phyloP scores from a whole-genome alignment of 53 echinoderm and acorn worm genomes.

The Patiria pectinifera region DNA sequence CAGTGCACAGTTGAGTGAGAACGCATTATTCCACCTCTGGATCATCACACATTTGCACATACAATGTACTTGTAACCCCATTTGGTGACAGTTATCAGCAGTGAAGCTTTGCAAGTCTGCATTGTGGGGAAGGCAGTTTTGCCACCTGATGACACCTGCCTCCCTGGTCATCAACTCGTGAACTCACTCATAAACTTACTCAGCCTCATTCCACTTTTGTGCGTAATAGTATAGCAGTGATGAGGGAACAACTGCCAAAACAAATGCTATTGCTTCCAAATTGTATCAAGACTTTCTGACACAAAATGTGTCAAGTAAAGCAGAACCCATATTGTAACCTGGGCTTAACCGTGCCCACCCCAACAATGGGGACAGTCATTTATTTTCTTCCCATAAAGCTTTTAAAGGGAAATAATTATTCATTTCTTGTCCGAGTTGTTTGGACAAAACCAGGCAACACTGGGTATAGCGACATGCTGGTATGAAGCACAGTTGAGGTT shows the following conservation, averaged over 20 bases:
- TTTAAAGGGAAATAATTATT: not conserved
- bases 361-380: slow-evolving; percentile 14
- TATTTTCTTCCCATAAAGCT: not conserved
- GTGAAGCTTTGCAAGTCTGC: no score
- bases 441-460: not conserved
- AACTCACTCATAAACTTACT: no score
- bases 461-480: no score
- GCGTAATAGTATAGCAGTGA: not conserved
- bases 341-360: not conserved
- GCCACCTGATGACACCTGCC: no score
- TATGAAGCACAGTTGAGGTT: slow-evolving; percentile 1
- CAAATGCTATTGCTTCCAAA: slow-evolving; percentile 6
- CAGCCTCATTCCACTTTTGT: not conserved
- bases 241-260: slow-evolving; percentile 1
- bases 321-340: not conserved
- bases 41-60: no score
- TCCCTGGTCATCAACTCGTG: no score
- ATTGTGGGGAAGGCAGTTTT: no score
- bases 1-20: no score
- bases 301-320: not conserved
- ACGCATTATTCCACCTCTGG: no score
- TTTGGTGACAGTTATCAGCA: no score
- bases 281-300: not conserved
- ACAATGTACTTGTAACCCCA: no score
- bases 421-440: no score